These are phyloP conservation scores for Etheostoma nigrum DNA, from an alignment of 2,797 vertebrate genomes.

Conservation along the genomic window DNA sequence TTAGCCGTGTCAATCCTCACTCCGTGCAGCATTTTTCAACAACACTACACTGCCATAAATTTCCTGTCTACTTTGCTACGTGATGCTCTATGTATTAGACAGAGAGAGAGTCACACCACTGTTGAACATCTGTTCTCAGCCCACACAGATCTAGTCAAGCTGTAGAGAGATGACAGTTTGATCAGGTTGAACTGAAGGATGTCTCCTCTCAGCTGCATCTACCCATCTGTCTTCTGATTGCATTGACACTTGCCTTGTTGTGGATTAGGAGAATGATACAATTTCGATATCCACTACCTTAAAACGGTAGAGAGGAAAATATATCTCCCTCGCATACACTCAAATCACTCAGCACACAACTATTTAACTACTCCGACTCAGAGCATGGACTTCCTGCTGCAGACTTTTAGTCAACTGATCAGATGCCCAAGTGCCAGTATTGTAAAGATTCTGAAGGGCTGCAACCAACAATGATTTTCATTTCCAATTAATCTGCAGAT, in stretches of 20 bases:
- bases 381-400: not conserved
- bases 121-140: conserved; percentile 74
- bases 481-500: not conserved
- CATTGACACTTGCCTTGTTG: conserved; percentile 51
- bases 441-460: not conserved
- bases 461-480: not conserved
- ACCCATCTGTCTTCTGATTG: conserved; percentile 78
- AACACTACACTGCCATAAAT: conserved; percentile 31
- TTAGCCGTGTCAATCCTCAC: conserved; percentile 49
- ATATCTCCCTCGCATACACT: not conserved
- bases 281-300: conserved; percentile 43
- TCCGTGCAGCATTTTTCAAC: conserved; percentile 49
- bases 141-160: conserved; percentile 69
- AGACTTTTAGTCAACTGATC: not conserved
- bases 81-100: conserved; percentile 29
- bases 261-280: conserved; percentile 63
- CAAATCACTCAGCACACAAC: not conserved
- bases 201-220: conserved; percentile 73
- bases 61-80: conserved; percentile 35
- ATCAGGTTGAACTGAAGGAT: conserved; percentile 78
- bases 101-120: conserved; percentile 39
- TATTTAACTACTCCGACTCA: not conserved
- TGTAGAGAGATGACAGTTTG: conserved; percentile 76
- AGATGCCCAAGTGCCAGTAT: not conserved
- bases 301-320: conserved; percentile 31